phyloP scores from a whole-genome alignment of 2,888 invertebrate genomes.

The Beris morrisii region DNA sequence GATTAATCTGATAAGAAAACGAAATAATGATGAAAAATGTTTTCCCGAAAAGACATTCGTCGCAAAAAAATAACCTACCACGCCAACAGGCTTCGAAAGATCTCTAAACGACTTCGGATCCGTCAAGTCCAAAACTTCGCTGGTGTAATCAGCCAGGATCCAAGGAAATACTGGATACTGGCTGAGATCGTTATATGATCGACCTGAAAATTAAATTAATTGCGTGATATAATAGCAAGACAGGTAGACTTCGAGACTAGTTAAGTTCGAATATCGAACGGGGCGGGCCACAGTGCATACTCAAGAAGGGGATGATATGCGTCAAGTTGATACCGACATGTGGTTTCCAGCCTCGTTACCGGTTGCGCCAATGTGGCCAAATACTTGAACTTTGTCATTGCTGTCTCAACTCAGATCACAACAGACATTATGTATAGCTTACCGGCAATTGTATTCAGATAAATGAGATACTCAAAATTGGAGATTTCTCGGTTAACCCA shows the following conservation, averaged over 20 bases:
- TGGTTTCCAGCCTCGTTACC: too few species aligned
- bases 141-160: conserved; percentile 75
- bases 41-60: too few species aligned
- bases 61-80: conserved; percentile 55
- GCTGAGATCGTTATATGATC: conserved; percentile 77
- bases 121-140: conserved; percentile 66
- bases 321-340: too few species aligned
- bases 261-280: too few species aligned
- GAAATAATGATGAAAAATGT: not conserved
- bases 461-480: conserved; percentile 76
- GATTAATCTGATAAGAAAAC: conserved; percentile 56
- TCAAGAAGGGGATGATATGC: too few species aligned
- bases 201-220: conserved; percentile 54
- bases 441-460: conserved; percentile 71
- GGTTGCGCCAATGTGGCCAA: too few species aligned
- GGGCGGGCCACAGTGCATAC: too few species aligned
- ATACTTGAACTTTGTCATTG: not conserved
- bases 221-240: conserved; percentile 8
- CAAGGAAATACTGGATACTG: conserved; percentile 81
- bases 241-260: not conserved
- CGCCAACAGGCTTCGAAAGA: conserved; percentile 73
- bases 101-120: conserved; percentile 69
- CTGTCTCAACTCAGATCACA: not conserved
- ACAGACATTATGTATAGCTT: conserved; percentile 5
- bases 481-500: conserved; percentile 71